Conservation (phyloP, 2,113 vertebrate genomes). For the Phalacrocorax carbo region DNA sequence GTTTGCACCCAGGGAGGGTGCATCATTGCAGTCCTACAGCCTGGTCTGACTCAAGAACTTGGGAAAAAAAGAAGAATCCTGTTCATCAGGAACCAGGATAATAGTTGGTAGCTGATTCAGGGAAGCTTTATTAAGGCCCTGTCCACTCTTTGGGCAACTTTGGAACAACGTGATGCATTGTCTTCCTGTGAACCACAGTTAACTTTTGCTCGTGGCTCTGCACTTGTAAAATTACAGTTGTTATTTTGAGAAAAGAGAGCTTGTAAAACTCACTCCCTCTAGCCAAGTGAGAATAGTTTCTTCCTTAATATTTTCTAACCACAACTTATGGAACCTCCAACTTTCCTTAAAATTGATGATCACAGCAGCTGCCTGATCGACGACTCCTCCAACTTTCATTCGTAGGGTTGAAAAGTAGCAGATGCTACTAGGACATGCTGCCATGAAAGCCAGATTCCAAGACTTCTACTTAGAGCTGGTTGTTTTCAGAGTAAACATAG, state of each 20-base stretch:
- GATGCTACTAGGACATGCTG: not conserved
- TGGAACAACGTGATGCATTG: fast-evolving
- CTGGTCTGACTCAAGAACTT: not conserved
- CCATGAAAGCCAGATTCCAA: not conserved
- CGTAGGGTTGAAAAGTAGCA: not conserved
- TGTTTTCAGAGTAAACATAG: not conserved
- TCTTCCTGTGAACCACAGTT: not conserved
- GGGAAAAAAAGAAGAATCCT: not conserved
- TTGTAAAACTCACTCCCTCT: not conserved
- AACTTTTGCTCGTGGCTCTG: not conserved
- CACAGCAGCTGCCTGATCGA: too few relatives aligned
- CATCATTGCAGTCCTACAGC: not conserved
- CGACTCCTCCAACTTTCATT: not conserved
- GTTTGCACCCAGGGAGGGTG: not conserved
- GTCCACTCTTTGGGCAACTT: not conserved
- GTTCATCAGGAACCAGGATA: not conserved
- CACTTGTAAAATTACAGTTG: not conserved
- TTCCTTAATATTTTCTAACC: not conserved
- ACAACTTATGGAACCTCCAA: not conserved
- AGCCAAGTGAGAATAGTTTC: not conserved
- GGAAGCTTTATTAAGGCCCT: fast-evolving
- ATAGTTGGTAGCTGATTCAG: not conserved
- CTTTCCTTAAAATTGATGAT: not conserved
- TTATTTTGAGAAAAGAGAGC: not conserved
- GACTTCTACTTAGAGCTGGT: not conserved